Base-by-base conservation (phyloP, 2,113 vertebrate species). In the Lophura nycthemera region DNA sequence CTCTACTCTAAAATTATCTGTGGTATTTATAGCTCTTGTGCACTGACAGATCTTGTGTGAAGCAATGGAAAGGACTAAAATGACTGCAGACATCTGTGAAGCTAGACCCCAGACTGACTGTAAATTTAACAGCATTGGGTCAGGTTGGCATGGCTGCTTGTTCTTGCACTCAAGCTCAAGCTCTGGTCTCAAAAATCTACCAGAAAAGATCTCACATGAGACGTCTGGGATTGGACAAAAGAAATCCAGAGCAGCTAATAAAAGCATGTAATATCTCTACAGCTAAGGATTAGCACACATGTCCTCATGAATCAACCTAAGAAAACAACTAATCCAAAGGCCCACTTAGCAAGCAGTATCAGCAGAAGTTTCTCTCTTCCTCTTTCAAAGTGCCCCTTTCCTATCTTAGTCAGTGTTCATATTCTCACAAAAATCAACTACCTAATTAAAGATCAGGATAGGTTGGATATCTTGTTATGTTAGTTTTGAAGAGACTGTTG, bases 391-490 rank as follows among this genome's bases (percentile, higher is more conserved):
- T 11, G 3, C 48, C 48, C 22, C 48, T 83, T 90, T 36, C 19
- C 19, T 42, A 32, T 10, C 12, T 64, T 50, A 40, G 19, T 10
- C n/a, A 15, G 3, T 75, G 15, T 27, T 54, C 30, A 42, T 27
- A n/a, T 15, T 13, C 47, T 78, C 29, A 42, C 11, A 32, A 27
- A 13, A n/a, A 73, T 43, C 24, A 52, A 42, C 7, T 54, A 8
- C 8, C 14, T 59, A 15, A 60, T 36, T 71, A 45, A 63, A 60
- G 40, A 11, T 36, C 52, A 60, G 36, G 30, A 69, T 13, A 60
- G 16, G 11, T 11, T 48, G 13, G 13, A 15, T 40, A 11, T 22
- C 13, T 66, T 12, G 59, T 29, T 15, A 27, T 0, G 0, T 63
- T 36, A 22, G 11, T 54, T 67, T 90, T 42, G 52, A 78, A 79